Evolutionary conservation across 2,888 invertebrate species (phyloP), one percentile per base, ranked within the genome.

Genomic region (Oscheius sp.): DNA sequence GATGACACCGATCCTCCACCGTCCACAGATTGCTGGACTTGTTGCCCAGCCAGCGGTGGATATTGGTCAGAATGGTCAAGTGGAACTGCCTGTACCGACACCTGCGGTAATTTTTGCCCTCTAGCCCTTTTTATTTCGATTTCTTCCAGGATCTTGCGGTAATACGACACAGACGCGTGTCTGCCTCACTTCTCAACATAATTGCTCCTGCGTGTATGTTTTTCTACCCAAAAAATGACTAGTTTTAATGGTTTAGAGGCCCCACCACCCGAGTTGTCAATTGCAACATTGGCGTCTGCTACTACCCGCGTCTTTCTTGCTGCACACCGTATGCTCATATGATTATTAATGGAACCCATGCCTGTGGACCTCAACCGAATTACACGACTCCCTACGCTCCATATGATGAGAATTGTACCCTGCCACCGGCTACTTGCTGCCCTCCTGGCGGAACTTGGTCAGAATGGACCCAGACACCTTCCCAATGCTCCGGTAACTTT

Each of bases 261-360:
- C 6, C 18, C 1, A 73, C 71, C 16, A 66, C 63, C 16, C 76
- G 76, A 61, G 27, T 74, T 5, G 49, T 74, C 59, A 78, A 78
- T 27, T 80, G 80, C 56, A 70, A 74, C 46, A 81, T 77, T 25
- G 75, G 75, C 7, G 78, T 79, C 13, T 81, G 80, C 43, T 78
- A 73, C 35, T 81, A 74, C 71, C 80, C 80, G 2, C 12, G 64
- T 7, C 68, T 73, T 18, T 74, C 78, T 12, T 81, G 80, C 53
- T 81, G 80, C 49, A n/a, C 70, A 16, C 75, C 75, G 13, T 79
- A 59, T 41, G 16, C 52, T 0, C 71, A 75, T 9, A 75, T 73
- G 13, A 76, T 81, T 0, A 79, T 73, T n/a, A 69, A 52, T 18
- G 9, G 55, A 9, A 56, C 46, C 21, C 75, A 77, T 43, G 72